Evolutionary conservation across 2,888 invertebrate species (phyloP).

Genomic region (Phania funesta): DNA sequence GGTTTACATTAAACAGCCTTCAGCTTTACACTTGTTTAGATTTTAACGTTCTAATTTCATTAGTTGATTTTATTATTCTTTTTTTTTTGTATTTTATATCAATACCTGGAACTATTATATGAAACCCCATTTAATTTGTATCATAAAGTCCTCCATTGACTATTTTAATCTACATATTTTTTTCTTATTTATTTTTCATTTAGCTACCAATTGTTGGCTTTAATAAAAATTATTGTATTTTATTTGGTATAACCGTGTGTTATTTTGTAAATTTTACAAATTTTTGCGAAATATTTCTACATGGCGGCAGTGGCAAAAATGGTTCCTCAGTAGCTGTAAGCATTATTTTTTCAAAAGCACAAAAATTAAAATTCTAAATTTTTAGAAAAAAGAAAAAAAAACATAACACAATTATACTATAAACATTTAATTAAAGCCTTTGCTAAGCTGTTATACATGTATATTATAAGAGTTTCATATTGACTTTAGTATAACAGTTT

Average conservation of each 20-base stretch:
- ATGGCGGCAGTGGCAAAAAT: constrained; percentile 96
- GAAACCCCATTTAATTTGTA: neutral
- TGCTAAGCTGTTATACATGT: neutral
- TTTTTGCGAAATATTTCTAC: constrained; percentile 87
- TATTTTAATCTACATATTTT: constrained; percentile 39
- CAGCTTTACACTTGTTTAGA: neutral
- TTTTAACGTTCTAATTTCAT: neutral
- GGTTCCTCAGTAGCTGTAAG: constrained; percentile 95
- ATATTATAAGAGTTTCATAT: neutral
- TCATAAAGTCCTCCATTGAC: neutral
- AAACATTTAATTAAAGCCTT: neutral
- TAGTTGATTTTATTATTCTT: neutral
- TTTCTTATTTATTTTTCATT: constrained; percentile 68
- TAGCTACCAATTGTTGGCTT: constrained; percentile 79
- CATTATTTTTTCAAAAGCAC: constrained; percentile 69
- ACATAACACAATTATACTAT: neutral
- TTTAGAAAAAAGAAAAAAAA: neutral
- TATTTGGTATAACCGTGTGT: constrained; percentile 78
- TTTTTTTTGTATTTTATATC: neutral
- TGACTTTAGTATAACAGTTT: neutral
- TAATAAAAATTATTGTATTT: constrained; percentile 78
- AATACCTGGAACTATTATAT: constrained; percentile 67
- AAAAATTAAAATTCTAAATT: constrained; percentile 25
- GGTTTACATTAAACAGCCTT: neutral
- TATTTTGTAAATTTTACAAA: constrained; percentile 83